These are phyloP conservation scores for Acronicta aceris DNA, from an alignment of 2,888 invertebrate species.

Conservation along the genomic window DNA sequence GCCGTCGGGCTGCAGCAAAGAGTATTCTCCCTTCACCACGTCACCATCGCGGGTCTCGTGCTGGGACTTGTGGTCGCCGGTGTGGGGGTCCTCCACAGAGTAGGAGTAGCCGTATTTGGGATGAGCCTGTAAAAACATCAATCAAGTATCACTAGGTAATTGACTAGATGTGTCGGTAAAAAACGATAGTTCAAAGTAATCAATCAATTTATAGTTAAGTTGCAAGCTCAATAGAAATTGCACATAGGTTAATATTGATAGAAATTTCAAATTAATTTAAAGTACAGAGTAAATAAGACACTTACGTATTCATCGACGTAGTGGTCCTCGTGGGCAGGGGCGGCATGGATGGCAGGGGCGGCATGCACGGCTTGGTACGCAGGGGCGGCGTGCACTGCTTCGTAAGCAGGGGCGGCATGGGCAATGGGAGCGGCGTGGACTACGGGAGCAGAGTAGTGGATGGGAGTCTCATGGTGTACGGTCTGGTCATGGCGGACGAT, in stretches of 20 bases:
- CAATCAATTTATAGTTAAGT: conserved; percentile 31
- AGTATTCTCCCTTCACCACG: conserved; percentile 89
- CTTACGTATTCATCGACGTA: conserved; percentile 86
- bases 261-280: conserved; percentile 4
- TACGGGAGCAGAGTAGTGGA: conserved; percentile 70
- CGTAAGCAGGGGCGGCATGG: conserved; percentile 49
- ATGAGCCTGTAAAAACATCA: conserved; percentile 74
- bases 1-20: conserved; percentile 89
- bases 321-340: conserved; percentile 74
- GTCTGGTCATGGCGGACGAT: conserved; percentile 80
- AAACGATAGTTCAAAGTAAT: conserved; percentile 20
- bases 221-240: conserved; percentile 19
- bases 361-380: conserved; percentile 23
- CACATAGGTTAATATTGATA: conserved; percentile 15
- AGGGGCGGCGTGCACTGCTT: conserved; percentile 46
- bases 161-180: conserved; percentile 14
- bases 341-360: conserved; percentile 37
- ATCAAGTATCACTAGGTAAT: conserved; percentile 1
- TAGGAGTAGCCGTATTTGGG: conserved; percentile 88
- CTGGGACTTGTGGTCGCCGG: conserved; percentile 90
- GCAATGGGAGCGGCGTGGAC: conserved; percentile 59
- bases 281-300: conserved; percentile 25
- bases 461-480: conserved; percentile 75
- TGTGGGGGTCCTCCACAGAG: conserved; percentile 90
- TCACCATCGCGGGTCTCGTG: conserved; percentile 89